These are phyloP conservation scores for Tachyglossus aculeatus DNA, from an alignment of 2,797 vertebrate species.

Conservation along the genomic window DNA sequence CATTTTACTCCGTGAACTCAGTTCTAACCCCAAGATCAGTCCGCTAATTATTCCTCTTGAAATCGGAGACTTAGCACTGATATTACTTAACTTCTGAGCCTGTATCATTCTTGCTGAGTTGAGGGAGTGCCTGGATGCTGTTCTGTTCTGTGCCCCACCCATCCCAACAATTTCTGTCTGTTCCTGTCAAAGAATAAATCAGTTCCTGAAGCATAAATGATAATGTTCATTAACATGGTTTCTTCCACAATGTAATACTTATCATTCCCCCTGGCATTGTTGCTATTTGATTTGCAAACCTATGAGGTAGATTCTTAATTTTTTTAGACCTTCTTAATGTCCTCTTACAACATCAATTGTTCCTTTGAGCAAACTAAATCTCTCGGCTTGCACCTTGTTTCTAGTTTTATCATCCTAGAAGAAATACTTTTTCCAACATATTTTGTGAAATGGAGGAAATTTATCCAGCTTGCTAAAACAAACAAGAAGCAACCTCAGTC, in stretches of 20 bases:
- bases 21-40: conserved; percentile 8
- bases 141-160: not conserved
- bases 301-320: conserved; percentile 42
- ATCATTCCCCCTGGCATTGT: conserved; percentile 34
- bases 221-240: not conserved
- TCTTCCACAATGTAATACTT: conserved; percentile 15
- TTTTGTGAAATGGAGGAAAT: conserved; percentile 23
- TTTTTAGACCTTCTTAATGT: conserved; percentile 45
- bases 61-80: conserved; percentile 22
- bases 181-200: not conserved
- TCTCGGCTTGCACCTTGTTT: conserved; percentile 43
- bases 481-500: conserved; percentile 12
- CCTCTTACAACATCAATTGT: conserved; percentile 18
- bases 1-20: conserved; percentile 33
- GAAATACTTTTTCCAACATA: conserved; percentile 47
- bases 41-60: conserved; percentile 9
- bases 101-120: conserved; percentile 17
- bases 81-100: conserved; percentile 41
- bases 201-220: not conserved
- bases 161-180: not conserved
- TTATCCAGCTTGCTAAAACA: conserved; percentile 16
- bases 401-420: conserved; percentile 36
- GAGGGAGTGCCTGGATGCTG: not conserved
- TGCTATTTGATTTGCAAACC: conserved; percentile 45
- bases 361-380: conserved; percentile 51